phyloP scores from a whole-genome alignment of 1,140 invertebrate species.

The Grapholita molesta region DNA sequence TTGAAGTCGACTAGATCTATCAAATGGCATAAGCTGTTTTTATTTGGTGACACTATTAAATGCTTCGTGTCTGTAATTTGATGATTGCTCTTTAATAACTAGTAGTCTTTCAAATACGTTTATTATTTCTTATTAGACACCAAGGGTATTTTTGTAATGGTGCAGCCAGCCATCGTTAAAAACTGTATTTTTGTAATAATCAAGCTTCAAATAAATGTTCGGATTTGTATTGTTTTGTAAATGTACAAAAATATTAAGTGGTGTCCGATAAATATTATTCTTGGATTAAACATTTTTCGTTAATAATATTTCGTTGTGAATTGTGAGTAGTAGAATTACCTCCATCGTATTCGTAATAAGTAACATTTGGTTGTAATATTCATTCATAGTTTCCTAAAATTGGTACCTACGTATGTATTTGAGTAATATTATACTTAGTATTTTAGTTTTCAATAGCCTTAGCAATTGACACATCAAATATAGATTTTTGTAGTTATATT shows the following conservation, averaged over 20 bases:
- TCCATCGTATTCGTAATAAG: not conserved
- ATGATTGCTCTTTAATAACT: not conserved
- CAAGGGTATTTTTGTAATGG: not conserved
- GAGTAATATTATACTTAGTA: not conserved
- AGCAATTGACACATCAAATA: not conserved
- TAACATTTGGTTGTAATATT: not conserved
- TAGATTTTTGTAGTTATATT: not conserved
- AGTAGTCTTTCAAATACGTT: not conserved
- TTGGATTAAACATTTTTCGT: not conserved
- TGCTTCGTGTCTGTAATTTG: not conserved
- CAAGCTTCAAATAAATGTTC: not conserved
- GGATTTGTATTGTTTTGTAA: not conserved
- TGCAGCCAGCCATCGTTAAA: not conserved
- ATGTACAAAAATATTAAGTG: not conserved
- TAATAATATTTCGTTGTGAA: not conserved
- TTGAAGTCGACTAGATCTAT: too few species aligned
- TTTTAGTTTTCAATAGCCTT: not conserved
- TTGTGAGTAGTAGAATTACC: not conserved
- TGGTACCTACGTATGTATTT: constrained; percentile 2
- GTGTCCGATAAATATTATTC: not conserved
- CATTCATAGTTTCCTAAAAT: constrained; percentile 3
- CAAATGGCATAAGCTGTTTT: not conserved
- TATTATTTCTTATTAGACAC: not conserved
- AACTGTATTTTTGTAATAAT: not conserved
- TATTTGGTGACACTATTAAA: not conserved